These are phyloP conservation scores for Microchirus variegatus DNA, from an alignment of 2,797 vertebrate genomes.

Conservation along the genomic window DNA sequence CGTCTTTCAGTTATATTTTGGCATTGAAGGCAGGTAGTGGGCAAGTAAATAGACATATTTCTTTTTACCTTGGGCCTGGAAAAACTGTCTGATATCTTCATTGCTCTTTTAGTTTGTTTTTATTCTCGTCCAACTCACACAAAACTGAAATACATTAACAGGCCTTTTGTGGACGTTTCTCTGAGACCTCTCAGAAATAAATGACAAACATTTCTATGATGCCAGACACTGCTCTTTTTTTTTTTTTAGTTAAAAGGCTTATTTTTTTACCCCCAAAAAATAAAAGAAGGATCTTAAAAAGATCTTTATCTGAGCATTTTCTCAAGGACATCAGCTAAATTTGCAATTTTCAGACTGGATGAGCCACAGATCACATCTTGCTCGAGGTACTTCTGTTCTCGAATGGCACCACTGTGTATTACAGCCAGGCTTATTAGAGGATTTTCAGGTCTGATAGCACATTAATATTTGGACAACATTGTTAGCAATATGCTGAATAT, in stretches of 20 bases:
- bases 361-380: constrained; percentile 39
- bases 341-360: constrained; percentile 50
- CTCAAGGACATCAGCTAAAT: constrained; percentile 37
- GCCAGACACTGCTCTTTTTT: constrained; percentile 13
- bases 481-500: constrained; percentile 42
- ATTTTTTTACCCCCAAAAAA: constrained; percentile 33
- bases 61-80: background rate
- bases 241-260: constrained; percentile 22
- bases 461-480: constrained; percentile 47
- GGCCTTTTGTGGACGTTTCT: constrained; percentile 11
- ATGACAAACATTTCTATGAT: constrained; percentile 23
- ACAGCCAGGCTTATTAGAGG: constrained; percentile 23
- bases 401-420: constrained; percentile 30
- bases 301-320: constrained; percentile 31
- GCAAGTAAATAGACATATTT: constrained; percentile 1
- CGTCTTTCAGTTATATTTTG: constrained; percentile 88
- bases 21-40: constrained; percentile 79
- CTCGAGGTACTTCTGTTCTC: constrained; percentile 44
- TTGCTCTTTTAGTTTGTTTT: background rate
- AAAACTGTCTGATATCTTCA: constrained; percentile 10
- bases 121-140: background rate
- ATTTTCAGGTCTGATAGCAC: constrained; percentile 50
- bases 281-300: constrained; percentile 17
- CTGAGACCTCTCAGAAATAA: constrained; percentile 15
- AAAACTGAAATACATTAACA: constrained; percentile 24